phyloP scores from a whole-genome alignment of 2,888 invertebrate genomes.

The Apoda limacodes region DNA sequence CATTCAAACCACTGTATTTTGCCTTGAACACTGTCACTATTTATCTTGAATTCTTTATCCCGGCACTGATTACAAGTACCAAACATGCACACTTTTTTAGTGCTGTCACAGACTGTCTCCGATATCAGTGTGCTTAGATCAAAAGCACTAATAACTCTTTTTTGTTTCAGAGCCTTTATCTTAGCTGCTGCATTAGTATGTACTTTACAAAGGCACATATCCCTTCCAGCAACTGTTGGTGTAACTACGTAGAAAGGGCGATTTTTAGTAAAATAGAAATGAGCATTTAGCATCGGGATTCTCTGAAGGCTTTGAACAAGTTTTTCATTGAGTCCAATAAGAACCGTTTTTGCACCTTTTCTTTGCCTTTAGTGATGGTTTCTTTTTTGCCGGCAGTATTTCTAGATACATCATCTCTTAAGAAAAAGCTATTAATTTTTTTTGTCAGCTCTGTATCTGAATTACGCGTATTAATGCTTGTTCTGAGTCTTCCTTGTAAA shows the following conservation, averaged over 20 bases:
- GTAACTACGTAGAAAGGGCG: conserved; percentile 12
- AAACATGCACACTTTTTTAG: conserved; percentile 12
- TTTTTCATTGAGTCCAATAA: conserved; percentile 7
- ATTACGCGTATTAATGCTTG: conserved; percentile 1
- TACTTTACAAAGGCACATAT: conserved; percentile 12
- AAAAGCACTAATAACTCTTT: conserved; percentile 5
- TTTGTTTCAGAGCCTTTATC: conserved; percentile 9
- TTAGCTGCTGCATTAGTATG: conserved; percentile 7
- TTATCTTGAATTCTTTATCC: conserved; percentile 8
- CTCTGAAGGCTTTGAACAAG: conserved; percentile 7
- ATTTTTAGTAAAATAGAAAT: conserved; percentile 12
- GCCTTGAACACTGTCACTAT: conserved; percentile 7
- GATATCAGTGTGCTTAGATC: conserved; percentile 7
- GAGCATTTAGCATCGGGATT: conserved; percentile 7
- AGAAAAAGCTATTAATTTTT: conserved; percentile 5
- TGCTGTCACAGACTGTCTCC: conserved; percentile 10
- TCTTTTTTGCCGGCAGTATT: conserved; percentile 7
- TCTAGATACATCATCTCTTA: conserved; percentile 9
- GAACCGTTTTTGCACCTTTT: conserved; percentile 6
- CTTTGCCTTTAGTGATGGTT: conserved; percentile 5
- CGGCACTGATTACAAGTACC: conserved; percentile 9
- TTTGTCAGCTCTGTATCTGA: conserved; percentile 3
- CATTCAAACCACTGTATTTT: conserved; percentile 15
- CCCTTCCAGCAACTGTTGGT: conserved; percentile 12
- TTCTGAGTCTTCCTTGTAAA: too few species aligned